Evolutionary conservation across 2,888 invertebrate genomes (phyloP).

Genomic region (Sympetrum striolatum): DNA sequence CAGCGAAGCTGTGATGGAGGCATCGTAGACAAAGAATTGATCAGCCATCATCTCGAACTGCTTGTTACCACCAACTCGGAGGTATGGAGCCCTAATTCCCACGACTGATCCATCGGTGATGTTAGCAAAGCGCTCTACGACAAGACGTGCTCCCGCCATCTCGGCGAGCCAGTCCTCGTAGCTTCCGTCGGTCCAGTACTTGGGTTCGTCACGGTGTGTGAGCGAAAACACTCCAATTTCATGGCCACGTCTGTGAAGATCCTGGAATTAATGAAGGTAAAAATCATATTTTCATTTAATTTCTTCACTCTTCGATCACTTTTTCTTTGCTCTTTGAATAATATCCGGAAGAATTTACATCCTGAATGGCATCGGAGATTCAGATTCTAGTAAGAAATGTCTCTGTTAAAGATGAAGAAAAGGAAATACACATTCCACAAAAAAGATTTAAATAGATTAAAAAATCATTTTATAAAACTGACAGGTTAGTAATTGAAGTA

Average conservation of each 20-base stretch:
- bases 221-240: constrained; percentile 92
- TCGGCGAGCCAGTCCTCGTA: constrained; percentile 94
- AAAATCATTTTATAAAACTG: no score
- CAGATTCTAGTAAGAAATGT: no score
- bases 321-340: no score
- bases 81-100: constrained; percentile 85
- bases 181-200: constrained; percentile 85
- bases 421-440: no score
- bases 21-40: constrained; percentile 93
- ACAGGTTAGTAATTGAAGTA: no score
- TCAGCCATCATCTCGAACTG: constrained; percentile 98
- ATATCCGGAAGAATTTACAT: no score
- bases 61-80: constrained; percentile 90
- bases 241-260: constrained; percentile 86
- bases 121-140: constrained; percentile 88
- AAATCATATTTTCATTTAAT: background rate
- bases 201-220: constrained; percentile 90
- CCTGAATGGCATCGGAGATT: no score
- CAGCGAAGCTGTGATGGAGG: constrained; percentile 89
- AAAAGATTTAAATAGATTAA: no score
- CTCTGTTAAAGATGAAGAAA: no score
- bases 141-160: constrained; percentile 89
- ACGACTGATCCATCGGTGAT: constrained; percentile 91
- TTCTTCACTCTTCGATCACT: no score
- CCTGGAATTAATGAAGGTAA: constrained; percentile 63